Evolutionary conservation across 2,888 invertebrate species (phyloP).

Genomic region (Eupsilia transversa): DNA sequence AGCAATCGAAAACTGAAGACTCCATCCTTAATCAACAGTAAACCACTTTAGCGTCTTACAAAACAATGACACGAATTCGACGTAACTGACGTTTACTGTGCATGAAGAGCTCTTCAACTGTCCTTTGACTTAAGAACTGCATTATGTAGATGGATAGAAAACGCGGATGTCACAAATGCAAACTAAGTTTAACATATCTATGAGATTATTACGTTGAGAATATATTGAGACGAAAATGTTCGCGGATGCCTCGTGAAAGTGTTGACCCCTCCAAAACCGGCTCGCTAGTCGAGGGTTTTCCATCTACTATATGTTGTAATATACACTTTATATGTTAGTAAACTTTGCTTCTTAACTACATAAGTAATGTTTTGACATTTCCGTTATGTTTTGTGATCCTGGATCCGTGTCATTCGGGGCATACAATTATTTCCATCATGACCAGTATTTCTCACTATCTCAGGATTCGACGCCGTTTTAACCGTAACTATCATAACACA

Average conservation of each 20-base stretch:
- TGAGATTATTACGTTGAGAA: constrained; percentile 76
- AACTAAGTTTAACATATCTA: constrained; percentile 59
- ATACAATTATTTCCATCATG: too few species aligned
- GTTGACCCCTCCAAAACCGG: constrained; percentile 83
- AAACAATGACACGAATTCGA: constrained; percentile 18
- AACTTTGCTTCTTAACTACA: constrained; percentile 24
- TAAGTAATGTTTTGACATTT: constrained; percentile 37
- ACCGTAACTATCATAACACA: too few species aligned
- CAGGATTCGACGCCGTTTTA: too few species aligned
- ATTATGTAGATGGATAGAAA: constrained; percentile 55
- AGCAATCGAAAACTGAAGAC: not conserved
- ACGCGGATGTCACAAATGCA: constrained; percentile 50
- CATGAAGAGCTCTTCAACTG: constrained; percentile 26
- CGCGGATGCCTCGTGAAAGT: constrained; percentile 83
- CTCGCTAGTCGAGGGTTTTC: constrained; percentile 66
- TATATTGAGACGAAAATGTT: constrained; percentile 74
- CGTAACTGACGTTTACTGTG: constrained; percentile 28
- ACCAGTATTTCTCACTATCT: too few species aligned
- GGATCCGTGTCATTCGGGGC: not conserved
- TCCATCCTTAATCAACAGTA: not conserved
- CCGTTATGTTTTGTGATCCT: constrained; percentile 2
- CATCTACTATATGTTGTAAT: constrained; percentile 65
- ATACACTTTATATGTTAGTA: constrained; percentile 51
- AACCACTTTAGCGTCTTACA: not conserved
- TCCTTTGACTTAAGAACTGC: constrained; percentile 56